A percentile compares a stretch with the other conserved stretches of the same genome.
These are phyloP conservation scores for Dicranocentrus wangi DNA, from an alignment of 2,888 invertebrate species.

Conservation along the genomic window DNA sequence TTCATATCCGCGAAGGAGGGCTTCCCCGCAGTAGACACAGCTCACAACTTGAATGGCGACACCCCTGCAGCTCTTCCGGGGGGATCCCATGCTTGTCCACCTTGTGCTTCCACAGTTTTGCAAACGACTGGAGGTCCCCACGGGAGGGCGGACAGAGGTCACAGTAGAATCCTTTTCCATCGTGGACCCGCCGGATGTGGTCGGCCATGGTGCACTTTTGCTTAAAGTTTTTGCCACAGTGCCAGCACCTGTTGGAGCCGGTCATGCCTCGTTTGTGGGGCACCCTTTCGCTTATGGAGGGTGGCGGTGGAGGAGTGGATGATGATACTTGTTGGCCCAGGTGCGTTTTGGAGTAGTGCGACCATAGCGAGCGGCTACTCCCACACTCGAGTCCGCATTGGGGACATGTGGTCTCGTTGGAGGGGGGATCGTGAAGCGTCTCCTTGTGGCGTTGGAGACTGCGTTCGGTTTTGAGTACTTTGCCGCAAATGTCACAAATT, in stretches of 20 bases:
- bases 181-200: slow-evolving; percentile 23
- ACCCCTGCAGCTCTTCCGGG: not conserved
- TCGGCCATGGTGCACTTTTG: slow-evolving; percentile 1
- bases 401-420: not conserved
- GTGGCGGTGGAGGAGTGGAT: not conserved
- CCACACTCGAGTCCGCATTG: not conserved
- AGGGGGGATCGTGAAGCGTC: not conserved
- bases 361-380: not conserved
- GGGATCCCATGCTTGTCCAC: slow-evolving; percentile 10
- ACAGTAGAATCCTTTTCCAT: slow-evolving; percentile 4
- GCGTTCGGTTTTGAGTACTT: not conserved
- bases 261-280: not conserved
- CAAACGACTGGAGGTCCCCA: slow-evolving; percentile 1
- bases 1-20: not conserved
- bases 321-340: not conserved
- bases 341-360: not conserved
- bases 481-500: not conserved
- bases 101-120: slow-evolving; percentile 35
- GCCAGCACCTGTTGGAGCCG: not conserved
- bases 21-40: slow-evolving; percentile 20
- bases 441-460: not conserved
- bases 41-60: not conserved
- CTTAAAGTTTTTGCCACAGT: not conserved
- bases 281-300: not conserved
- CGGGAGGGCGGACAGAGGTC: not conserved